Evolutionary conservation across 2,888 invertebrate genomes (phyloP).

Genomic region (Aphrophora alni): DNA sequence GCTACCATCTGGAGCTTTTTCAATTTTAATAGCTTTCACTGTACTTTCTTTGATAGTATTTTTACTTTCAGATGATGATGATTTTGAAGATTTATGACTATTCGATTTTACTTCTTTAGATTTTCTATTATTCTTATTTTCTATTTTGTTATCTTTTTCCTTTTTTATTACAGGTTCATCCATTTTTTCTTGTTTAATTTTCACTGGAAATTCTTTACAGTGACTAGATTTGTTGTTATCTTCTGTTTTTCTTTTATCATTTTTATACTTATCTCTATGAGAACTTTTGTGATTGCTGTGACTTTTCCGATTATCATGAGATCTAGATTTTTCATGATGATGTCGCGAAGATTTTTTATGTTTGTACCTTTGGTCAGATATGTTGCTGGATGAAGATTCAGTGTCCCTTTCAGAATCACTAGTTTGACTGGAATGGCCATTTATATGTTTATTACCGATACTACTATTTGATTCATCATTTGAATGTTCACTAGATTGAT

Average conservation of each 20-base stretch:
- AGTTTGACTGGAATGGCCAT: slow-evolving; percentile 13
- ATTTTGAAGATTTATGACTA: slow-evolving; percentile 56
- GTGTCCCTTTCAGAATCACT: slow-evolving; percentile 35
- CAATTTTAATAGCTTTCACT: slow-evolving; percentile 53
- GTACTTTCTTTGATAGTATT: neutral
- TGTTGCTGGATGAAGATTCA: neutral
- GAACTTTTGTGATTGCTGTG: neutral
- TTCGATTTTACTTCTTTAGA: slow-evolving; percentile 24
- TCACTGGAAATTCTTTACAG: slow-evolving; percentile 46
- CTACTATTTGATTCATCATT: neutral
- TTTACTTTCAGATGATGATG: slow-evolving; percentile 49
- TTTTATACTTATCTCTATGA: neutral
- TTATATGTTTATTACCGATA: neutral
- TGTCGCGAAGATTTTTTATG: neutral
- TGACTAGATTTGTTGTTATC: neutral
- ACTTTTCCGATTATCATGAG: neutral
- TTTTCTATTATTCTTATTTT: slow-evolving; percentile 51
- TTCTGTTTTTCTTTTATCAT: slow-evolving; percentile 51
- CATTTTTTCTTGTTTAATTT: slow-evolving; percentile 43
- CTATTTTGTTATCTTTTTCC: neutral
- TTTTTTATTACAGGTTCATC: neutral
- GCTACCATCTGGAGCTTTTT: slow-evolving; percentile 47
- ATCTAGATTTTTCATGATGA: neutral
- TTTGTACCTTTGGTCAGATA: neutral
- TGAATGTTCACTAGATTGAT: slow-evolving; percentile 2